Base-by-base conservation (phyloP, 2,113 vertebrate species). In the Smithornis capensis region DNA sequence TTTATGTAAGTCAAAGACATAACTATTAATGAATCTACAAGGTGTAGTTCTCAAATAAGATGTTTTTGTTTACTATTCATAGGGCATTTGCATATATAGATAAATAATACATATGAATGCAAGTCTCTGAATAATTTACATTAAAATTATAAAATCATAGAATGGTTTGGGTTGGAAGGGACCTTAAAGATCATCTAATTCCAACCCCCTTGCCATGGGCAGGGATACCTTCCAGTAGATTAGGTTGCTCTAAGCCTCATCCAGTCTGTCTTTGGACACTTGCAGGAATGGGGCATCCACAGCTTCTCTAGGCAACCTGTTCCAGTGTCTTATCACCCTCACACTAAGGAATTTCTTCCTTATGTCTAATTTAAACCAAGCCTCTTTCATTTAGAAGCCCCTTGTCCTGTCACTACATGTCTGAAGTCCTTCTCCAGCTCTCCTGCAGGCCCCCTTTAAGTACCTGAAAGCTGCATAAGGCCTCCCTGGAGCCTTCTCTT, bases 21-120 rank as follows among this genome's bases (percentile, higher is more conserved):
- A 83, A 92, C 56, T 75, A 19, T 76, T 92, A 94, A 87, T 89
- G 60, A 87, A 94, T 53, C 64, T 91, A 93, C 83, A 94, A 85
- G 89, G 56, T 89, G 35, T 73, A 81, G 73, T 81, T 65, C 47
- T 92, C 81, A 81, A 85, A 71, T 89, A 85, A 60, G 24, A 63
- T 2, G 0, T 74, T 75, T 45, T 83, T 18, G 81, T 78, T 89
- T 87, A 81, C 81, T 71, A 92, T 91, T 92, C 79, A 70, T 62
- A 45, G 68, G 63, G 9, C 17, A 79, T 37, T 2, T 56, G 25
- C 19, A 37, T 60, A 47, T 44, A 37, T 19, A 44, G 67, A 68
- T 91, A 83, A 93, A 65, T 91, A 89, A 81, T 83, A 56, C 24
- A 69, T 85, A 73, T 49, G 31, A 89, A 59, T 69, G 21, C 40